Evolutionary conservation across 2,797 vertebrate genomes (phyloP), one percentile per base, ranked within the genome.

Genomic region (Delichon dasypus): DNA sequence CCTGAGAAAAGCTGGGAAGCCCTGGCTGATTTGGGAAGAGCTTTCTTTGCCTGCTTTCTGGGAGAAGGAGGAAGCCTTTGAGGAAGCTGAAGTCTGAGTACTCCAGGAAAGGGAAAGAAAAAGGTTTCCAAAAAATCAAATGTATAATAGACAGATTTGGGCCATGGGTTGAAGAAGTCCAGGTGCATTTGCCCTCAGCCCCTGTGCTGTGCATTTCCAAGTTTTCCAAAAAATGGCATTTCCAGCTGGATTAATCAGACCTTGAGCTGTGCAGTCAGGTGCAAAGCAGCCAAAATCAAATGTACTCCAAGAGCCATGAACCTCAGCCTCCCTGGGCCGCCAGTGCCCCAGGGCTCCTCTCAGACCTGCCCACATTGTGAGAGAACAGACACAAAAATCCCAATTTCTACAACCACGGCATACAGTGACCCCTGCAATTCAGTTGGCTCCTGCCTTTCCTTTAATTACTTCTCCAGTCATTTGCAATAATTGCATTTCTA

Each of bases 211-310:
- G 22, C 7, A 8, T 82, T 85, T 64, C 45, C 26, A 27, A 45
- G 8, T 25, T 76, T 62, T 25, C 32, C 0, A 29, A 21, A 20
- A 50, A 58, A 9, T 4, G 0, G 0, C 5, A 3, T 44, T 83
- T 68, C 57, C 21, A 29, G 38, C 2, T 5, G 18, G n/a, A 26
- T 0, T 11, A 7, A 6, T 16, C 19, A 11, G 21, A 32, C 29
- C 10, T 51, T 6, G 40, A 65, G 54, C 70, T 22, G n/a, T 4
- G 16, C 18, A 53, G 44, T 13, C 79, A 70, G 30, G 38, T 13
- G 9, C 10, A 53, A 6, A 76, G 47, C 60, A 89, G 38, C 17
- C 51, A 79, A 50, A 89, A 68, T 10, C 60, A 73, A 19, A 38
- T 0, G 5, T 4, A 44, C 15, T 11, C 75, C 32, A 16, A n/a